These are phyloP conservation scores for Neotoma lepida DNA, from an alignment of 2,113 vertebrate species.

Conservation along the genomic window DNA sequence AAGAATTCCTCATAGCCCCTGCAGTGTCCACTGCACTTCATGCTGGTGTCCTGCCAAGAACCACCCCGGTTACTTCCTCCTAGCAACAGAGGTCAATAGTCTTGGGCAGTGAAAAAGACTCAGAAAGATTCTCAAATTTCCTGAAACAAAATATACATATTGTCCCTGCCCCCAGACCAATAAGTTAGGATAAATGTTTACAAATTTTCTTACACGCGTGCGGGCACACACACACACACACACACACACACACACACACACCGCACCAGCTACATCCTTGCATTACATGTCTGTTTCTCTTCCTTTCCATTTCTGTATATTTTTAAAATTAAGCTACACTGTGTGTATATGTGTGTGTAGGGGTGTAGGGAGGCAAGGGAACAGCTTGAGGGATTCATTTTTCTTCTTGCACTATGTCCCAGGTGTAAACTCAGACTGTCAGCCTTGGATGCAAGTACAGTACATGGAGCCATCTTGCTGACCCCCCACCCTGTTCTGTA, in stretches of 20 bases:
- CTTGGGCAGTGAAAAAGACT: constrained; percentile 14
- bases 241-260: background rate
- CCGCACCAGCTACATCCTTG: background rate
- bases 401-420: background rate
- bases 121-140: background rate
- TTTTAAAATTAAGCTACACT: background rate
- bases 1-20: background rate
- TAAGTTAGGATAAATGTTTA: constrained; percentile 37
- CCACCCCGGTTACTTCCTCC: background rate
- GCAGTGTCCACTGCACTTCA: background rate
- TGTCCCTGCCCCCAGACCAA: background rate
- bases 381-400: background rate
- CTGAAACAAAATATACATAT: constrained; percentile 24
- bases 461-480: background rate
- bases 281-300: background rate
- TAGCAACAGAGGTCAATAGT: background rate
- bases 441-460: background rate
- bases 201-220: background rate
- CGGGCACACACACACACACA: background rate
- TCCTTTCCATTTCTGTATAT: background rate
- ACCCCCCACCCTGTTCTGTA: background rate
- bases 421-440: background rate
- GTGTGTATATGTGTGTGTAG: no score
- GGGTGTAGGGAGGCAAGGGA: background rate
- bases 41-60: background rate